phyloP scores from a whole-genome alignment of 2,888 invertebrate species.

The Chymomyza amoena region DNA sequence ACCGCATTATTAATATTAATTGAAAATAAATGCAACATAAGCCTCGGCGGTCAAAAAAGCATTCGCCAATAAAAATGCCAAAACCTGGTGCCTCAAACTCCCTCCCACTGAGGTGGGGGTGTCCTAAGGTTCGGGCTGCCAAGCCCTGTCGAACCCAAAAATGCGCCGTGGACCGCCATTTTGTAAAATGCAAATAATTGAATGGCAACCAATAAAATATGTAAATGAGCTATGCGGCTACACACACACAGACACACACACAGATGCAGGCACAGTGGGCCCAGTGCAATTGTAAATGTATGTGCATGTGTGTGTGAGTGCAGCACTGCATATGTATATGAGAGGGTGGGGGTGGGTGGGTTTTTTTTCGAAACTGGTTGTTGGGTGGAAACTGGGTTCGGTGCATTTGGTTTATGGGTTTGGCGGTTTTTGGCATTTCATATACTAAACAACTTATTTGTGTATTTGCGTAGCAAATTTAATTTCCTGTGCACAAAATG shows the following conservation, averaged over 20 bases:
- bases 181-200: constrained; percentile 75
- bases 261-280: constrained; percentile 10
- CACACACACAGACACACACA: constrained; percentile 24
- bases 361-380: not conserved
- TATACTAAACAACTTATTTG: constrained; percentile 61
- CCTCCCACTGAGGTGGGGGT: no score
- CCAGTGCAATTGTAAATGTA: not conserved
- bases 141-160: not conserved
- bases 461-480: constrained; percentile 67
- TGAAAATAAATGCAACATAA: constrained; percentile 72
- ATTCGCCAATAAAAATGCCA: not conserved
- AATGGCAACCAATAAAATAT: constrained; percentile 76
- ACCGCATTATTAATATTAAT: constrained; percentile 70
- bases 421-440: constrained; percentile 36
- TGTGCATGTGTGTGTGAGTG: not conserved
- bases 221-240: constrained; percentile 70
- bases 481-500: constrained; percentile 66
- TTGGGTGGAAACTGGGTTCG: constrained; percentile 3
- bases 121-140: no score
- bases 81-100: not conserved
- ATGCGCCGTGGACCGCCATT: constrained; percentile 23
- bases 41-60: constrained; percentile 48
- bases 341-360: constrained; percentile 15
- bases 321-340: not conserved
- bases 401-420: not conserved